These are phyloP conservation scores for Scelioninae gen. 1 DNA, from an alignment of 2,888 invertebrate species.

Conservation along the genomic window DNA sequence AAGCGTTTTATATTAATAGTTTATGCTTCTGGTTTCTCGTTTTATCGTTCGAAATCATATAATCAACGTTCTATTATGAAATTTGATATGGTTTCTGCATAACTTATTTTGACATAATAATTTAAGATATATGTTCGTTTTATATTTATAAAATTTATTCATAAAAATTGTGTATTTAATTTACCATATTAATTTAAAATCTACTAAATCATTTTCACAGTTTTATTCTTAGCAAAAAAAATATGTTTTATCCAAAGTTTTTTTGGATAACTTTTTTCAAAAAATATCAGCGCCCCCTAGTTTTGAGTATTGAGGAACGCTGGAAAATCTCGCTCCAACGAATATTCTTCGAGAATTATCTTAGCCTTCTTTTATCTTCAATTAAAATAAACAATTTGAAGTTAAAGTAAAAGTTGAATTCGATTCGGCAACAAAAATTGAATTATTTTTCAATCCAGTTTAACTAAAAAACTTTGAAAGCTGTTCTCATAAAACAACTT, in stretches of 20 bases:
- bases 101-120: slow-evolving; percentile 29
- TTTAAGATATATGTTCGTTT: slow-evolving; percentile 21
- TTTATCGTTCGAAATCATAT: slow-evolving; percentile 57
- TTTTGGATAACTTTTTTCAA: too few species aligned
- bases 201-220: too few species aligned
- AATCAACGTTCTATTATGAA: slow-evolving; percentile 55
- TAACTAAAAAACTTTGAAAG: slow-evolving; percentile 6
- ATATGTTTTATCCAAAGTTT: too few species aligned
- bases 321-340: too few species aligned
- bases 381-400: background rate
- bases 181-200: too few species aligned
- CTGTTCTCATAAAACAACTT: slow-evolving; percentile 22
- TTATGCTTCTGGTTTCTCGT: slow-evolving; percentile 46
- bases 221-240: too few species aligned
- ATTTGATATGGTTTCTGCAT: slow-evolving; percentile 19
- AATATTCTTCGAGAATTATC: too few species aligned
- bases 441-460: background rate
- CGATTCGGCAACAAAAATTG: background rate
- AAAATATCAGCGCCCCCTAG: too few species aligned
- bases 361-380: background rate
- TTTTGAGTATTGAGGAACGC: too few species aligned
- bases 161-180: too few species aligned
- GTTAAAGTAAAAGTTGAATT: background rate
- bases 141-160: slow-evolving; percentile 5
- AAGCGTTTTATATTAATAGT: slow-evolving; percentile 57